phyloP scores from a whole-genome alignment of 92 coral and sea anemone genomes.

The Pocillopora meandrina region DNA sequence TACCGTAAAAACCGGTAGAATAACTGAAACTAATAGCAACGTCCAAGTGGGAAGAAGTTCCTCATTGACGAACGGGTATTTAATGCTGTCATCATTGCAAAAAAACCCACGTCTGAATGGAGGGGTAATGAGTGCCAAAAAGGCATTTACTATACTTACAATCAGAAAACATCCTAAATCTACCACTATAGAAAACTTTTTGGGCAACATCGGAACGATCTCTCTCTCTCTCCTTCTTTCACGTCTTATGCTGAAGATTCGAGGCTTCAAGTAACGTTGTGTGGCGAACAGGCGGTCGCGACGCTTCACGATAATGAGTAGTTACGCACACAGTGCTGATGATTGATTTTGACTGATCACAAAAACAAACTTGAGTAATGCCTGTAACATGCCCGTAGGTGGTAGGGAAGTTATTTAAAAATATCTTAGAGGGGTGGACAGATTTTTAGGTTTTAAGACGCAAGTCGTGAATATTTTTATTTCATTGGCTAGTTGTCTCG shows the following conservation, averaged over 20 bases:
- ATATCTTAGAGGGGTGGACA: too few species aligned
- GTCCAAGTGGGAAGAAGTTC: slow-evolving; percentile 36
- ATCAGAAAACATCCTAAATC: slow-evolving; percentile 27
- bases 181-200: slow-evolving; percentile 31
- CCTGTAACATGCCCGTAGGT: neutral
- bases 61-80: slow-evolving; percentile 47
- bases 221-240: neutral
- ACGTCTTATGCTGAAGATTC: neutral
- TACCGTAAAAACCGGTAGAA: slow-evolving; percentile 43
- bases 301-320: neutral
- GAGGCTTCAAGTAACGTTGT: neutral
- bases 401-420: neutral
- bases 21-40: slow-evolving; percentile 27
- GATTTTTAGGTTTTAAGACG: too few species aligned
- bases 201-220: neutral
- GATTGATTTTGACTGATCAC: slow-evolving; percentile 16
- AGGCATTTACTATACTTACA: slow-evolving; percentile 16
- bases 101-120: slow-evolving; percentile 81
- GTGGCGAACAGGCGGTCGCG: neutral
- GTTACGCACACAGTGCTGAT: neutral
- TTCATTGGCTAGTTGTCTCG: too few species aligned
- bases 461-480: too few species aligned
- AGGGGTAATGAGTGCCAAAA: slow-evolving; percentile 28
- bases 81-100: slow-evolving; percentile 78
- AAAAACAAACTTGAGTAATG: slow-evolving; percentile 10